Percentiles rank a stretch among this genome's conserved stretches.
Conservation (phyloP, 2,113 vertebrate genomes). For the Hypomesus transpacificus region DNA sequence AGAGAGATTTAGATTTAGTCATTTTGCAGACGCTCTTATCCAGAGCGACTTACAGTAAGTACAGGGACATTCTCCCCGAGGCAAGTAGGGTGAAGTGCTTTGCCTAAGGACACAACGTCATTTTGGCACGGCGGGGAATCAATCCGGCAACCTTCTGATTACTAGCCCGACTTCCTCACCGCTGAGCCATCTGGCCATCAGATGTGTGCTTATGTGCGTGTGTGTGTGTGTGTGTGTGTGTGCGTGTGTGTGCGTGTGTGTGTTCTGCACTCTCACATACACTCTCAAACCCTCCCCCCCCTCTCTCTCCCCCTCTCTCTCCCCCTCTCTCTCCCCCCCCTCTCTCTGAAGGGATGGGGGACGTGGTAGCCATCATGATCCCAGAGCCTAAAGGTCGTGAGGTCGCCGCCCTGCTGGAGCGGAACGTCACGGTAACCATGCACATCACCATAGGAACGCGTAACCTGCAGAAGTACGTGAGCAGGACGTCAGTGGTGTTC, state of each 20-base stretch:
- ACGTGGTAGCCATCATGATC: constrained; percentile 97
- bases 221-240: constrained; percentile 15
- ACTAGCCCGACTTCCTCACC: no score
- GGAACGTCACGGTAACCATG: constrained; percentile 90
- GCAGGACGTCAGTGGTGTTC: constrained; percentile 95
- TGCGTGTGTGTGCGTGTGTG: neutral
- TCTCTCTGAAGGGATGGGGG: constrained; percentile 77
- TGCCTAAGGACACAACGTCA: no score
- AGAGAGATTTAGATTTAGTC: no score
- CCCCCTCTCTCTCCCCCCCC: neutral
- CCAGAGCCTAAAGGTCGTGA: constrained; percentile 94
- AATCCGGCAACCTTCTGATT: no score
- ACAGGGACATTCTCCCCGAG: no score
- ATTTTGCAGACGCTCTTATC: no score
- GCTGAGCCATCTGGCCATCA: no score
- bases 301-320: neutral
- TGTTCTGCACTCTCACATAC: neutral
- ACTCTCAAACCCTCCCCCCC: neutral
- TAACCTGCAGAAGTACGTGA: constrained; percentile 98
- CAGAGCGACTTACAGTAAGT: no score
- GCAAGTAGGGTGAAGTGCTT: no score
- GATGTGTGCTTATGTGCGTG: no score
- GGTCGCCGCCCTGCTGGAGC: constrained; percentile 83
- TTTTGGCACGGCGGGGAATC: no score
- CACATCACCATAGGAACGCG: constrained; percentile 92